phyloP scores from a whole-genome alignment of 2,888 invertebrate genomes.

The Scotopteryx bipunctaria region DNA sequence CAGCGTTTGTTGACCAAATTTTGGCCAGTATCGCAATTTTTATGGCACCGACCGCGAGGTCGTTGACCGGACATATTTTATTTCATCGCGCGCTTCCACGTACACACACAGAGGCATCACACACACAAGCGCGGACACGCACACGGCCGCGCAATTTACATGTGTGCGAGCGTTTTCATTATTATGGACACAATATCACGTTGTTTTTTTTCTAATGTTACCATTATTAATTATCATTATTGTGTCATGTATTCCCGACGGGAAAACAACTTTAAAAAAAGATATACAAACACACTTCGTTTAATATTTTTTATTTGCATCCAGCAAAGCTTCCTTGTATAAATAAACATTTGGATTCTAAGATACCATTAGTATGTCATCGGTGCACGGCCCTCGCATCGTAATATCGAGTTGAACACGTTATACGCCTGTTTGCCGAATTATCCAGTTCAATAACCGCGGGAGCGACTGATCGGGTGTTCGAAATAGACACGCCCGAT shows the following conservation, averaged over 20 bases:
- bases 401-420: conserved; percentile 71
- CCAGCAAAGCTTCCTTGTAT: conserved; percentile 3
- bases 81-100: conserved; percentile 83
- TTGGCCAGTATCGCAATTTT: conserved; percentile 82
- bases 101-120: conserved; percentile 72
- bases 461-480: conserved; percentile 71
- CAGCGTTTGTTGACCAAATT: conserved; percentile 68
- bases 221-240: conserved; percentile 63
- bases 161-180: conserved; percentile 72
- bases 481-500: conserved; percentile 73
- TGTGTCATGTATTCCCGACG: conserved; percentile 46
- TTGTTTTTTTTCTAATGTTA: conserved; percentile 67
- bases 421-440: conserved; percentile 81
- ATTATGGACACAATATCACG: conserved; percentile 65
- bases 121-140: conserved; percentile 67
- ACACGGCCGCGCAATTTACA: conserved; percentile 64
- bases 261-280: conserved; percentile 41
- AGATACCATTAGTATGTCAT: conserved; percentile 40
- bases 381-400: conserved; percentile 33
- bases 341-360: conserved; percentile 30
- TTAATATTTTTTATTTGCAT: background rate
- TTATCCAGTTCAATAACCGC: conserved; percentile 82
- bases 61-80: conserved; percentile 83
- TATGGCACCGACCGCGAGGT: conserved; percentile 80
- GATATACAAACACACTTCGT: background rate